Conservation (phyloP, 2,888 invertebrate genomes). For the Nyleta sp. region DNA sequence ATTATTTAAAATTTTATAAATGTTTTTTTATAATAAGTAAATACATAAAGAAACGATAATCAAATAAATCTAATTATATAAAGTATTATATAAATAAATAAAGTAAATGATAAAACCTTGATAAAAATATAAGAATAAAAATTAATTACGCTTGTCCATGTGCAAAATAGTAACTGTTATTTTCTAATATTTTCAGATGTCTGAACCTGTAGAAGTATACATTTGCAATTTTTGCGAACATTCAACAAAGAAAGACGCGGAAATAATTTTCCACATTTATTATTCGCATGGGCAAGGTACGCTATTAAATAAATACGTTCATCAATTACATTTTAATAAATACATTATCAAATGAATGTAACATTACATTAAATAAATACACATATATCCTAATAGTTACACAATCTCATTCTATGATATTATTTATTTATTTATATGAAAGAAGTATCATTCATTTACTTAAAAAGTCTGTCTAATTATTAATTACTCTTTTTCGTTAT, state of each 20-base stretch:
- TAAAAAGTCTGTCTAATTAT: background rate
- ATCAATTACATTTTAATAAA: background rate
- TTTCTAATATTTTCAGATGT: constrained; percentile 1
- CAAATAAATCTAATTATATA: too few species aligned
- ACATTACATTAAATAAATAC: too few species aligned
- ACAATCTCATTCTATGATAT: background rate
- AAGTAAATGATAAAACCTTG: too few species aligned
- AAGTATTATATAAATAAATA: too few species aligned
- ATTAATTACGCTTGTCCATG: background rate
- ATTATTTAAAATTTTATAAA: too few species aligned
- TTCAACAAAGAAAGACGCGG: background rate
- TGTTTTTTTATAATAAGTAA: too few species aligned
- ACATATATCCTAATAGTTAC: background rate
- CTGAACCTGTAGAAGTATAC: background rate
- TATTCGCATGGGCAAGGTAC: constrained; percentile 2
- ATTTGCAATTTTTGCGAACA: constrained; percentile 14
- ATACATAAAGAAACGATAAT: too few species aligned
- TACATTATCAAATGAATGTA: too few species aligned
- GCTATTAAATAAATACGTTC: background rate
- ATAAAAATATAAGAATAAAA: background rate
- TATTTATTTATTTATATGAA: background rate
- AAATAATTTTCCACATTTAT: constrained; percentile 13
- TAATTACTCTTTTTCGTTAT: background rate
- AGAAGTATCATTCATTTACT: background rate
- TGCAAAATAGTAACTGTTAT: constrained; percentile 2